Evolutionary conservation across 2,888 invertebrate species (phyloP).

Genomic region (Stenichneumon culpator): DNA sequence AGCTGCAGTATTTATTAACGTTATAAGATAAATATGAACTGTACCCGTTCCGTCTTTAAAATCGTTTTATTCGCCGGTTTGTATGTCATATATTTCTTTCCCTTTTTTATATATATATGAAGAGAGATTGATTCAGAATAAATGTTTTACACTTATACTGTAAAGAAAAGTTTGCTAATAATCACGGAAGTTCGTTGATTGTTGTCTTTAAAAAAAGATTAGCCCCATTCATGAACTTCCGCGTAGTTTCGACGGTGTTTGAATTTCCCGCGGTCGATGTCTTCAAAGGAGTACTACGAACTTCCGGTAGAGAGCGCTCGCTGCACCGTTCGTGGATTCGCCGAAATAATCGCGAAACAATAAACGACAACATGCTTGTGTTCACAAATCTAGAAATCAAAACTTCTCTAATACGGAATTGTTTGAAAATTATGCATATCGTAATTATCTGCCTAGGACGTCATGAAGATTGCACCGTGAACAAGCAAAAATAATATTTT

Average conservation of each 20-base stretch:
- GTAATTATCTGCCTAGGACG: neutral
- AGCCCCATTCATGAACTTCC: neutral
- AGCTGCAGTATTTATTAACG: constrained; percentile 67
- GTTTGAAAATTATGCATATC: neutral
- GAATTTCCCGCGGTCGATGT: constrained; percentile 21
- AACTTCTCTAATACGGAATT: neutral
- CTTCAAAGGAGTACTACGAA: neutral
- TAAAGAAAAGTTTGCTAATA: constrained; percentile 76
- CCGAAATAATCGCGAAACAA: neutral
- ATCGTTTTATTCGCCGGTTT: constrained; percentile 51
- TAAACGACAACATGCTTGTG: neutral
- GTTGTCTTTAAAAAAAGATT: constrained; percentile 7
- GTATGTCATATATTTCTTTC: constrained; percentile 45
- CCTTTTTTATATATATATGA: constrained; percentile 71
- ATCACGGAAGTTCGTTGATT: constrained; percentile 75
- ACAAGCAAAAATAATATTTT: neutral
- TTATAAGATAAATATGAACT: constrained; percentile 56
- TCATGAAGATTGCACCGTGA: neutral
- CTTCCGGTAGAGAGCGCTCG: constrained; percentile 7
- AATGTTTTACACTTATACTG: constrained; percentile 79
- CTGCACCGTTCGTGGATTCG: neutral
- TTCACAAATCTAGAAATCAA: neutral
- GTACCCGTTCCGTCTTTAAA: constrained; percentile 31
- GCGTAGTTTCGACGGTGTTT: constrained; percentile 8
- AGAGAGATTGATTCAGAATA: constrained; percentile 75